Evolutionary conservation across 2,113 vertebrate species (phyloP).

Genomic region (Haliaeetus leucogaster): DNA sequence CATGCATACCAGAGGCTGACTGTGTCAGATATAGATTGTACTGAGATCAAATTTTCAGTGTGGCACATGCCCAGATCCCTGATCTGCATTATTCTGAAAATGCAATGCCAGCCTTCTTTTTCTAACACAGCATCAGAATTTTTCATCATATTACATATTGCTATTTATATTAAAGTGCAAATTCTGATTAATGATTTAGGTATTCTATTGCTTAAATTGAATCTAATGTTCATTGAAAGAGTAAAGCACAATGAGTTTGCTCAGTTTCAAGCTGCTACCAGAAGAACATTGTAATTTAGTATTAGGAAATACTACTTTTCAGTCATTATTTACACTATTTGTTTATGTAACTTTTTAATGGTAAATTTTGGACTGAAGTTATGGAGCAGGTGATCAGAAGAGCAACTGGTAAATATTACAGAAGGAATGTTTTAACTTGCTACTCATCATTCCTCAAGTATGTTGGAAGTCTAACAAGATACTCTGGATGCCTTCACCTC

Average conservation of each 20-base stretch:
- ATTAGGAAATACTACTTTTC: neutral
- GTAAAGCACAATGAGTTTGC: neutral
- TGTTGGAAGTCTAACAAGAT: neutral
- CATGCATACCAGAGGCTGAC: rapidly evolving
- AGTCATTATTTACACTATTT: neutral
- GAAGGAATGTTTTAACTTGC: neutral
- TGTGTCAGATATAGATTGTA: neutral
- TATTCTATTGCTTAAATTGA: neutral
- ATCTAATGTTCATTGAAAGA: neutral
- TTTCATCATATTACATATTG: neutral
- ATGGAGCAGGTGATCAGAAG: neutral
- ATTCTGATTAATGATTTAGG: neutral
- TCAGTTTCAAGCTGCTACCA: neutral
- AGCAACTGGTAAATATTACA: neutral
- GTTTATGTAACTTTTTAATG: neutral
- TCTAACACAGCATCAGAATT: neutral
- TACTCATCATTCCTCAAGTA: neutral
- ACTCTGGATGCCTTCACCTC: neutral
- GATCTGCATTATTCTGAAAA: neutral
- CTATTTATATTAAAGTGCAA: neutral
- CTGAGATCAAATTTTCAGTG: neutral
- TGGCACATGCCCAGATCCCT: neutral
- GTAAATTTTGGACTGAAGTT: neutral
- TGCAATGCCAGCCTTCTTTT: neutral
- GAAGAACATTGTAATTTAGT: neutral